Conservation (phyloP, 2,113 vertebrate species). For the Rhizomys pruinosus region DNA sequence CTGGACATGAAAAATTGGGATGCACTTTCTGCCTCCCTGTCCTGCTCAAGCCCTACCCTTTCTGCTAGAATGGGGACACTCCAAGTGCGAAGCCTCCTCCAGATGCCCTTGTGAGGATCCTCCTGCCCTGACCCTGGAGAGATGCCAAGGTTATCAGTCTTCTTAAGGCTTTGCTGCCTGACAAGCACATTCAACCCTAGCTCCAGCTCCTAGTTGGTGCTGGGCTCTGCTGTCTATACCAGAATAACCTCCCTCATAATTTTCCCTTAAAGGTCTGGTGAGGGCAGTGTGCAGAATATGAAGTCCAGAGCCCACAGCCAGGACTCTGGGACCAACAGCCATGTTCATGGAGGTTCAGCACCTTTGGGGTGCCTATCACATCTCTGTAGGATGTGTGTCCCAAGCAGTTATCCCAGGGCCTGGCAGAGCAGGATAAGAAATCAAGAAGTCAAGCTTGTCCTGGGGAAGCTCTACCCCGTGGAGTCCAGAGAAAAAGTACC, state of each 20-base stretch:
- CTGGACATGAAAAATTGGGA: neutral
- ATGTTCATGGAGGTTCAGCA: neutral
- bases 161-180: no score
- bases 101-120: neutral
- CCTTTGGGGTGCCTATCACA: neutral
- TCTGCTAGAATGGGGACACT: neutral
- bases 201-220: no score
- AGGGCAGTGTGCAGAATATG: rapidly evolving
- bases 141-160: neutral
- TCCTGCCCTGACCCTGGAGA: neutral
- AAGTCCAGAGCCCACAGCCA: rapidly evolving
- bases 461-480: rapidly evolving
- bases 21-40: neutral
- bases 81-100: no score
- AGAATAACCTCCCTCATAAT: neutral
- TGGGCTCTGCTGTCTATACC: neutral
- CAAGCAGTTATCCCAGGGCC: neutral
- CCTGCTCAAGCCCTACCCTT: neutral
- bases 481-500: neutral
- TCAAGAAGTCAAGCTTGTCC: neutral
- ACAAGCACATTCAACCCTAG: neutral
- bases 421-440: neutral
- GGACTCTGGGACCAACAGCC: neutral
- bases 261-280: neutral
- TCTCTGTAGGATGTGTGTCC: neutral